Base-by-base conservation (phyloP, 2,113 vertebrate species). In the Redunca redunca region DNA sequence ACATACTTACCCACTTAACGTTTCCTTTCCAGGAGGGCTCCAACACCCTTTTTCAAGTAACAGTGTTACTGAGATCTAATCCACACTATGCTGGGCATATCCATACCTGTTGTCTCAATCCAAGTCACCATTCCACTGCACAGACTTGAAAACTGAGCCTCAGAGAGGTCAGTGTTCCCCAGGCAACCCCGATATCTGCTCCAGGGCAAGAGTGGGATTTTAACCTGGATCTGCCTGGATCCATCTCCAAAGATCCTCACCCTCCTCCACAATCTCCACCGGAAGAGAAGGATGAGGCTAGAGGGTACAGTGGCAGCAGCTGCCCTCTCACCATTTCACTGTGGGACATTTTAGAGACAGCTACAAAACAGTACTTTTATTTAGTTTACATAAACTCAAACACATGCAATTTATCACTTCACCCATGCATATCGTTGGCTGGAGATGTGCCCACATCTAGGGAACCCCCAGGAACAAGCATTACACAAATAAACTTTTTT, bases 391-490 rank as follows among this genome's bases (percentile, higher is more conserved):
- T 8, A 13, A 46, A 40, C 60, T 33, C 80, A 25, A 40, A 90
- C 1, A 11, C 36, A 3, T 4, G 36, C 17, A 7, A 7, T 33
- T 15, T 48, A 15, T 43, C 23, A 3, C 71, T 14, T 64, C 33
- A 2, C 3, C 60, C 67, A 6, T 0, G 28, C 0, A 0, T 14
- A 25, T 48, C 67, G 16, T 15, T 21, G 58, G 36, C 30, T 14
- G 26, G 48, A 67, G 83, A 43, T 23, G 36, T 6, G 25, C 64
- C 90, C 64, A 8, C 77, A 6, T 10, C 46, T 48, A 33, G 53
- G 60, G 81, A 55, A 48, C 53, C 26, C 60, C 80, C 7, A 13
- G 19, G 52, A 62, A 33, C 40, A 82, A 93, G 64, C 33, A 46
- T 19, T 7, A 33, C 26, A 89, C 88, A 48, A 36, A 57, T 16